phyloP scores from a whole-genome alignment of 2,113 vertebrate genomes.

The Oncorhynchus nerka region DNA sequence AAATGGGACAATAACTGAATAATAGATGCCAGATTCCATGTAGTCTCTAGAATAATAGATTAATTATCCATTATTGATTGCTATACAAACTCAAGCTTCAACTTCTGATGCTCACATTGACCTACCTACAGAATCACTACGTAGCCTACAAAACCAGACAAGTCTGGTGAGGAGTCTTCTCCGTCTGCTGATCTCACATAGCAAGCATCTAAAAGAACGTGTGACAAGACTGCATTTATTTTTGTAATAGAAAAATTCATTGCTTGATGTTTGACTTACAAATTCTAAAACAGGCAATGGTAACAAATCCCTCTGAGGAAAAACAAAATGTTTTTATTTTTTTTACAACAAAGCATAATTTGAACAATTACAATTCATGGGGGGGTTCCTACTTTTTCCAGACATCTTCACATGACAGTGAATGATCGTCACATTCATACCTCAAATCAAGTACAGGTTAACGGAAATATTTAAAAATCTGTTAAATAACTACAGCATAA shows the following conservation, averaged over 20 bases:
- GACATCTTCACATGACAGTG: background rate
- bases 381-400: background rate
- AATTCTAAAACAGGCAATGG: background rate
- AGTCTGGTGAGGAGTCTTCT: no score
- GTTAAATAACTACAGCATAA: conserved; percentile 21
- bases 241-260: conserved; percentile 25
- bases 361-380: background rate
- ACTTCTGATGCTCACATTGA: no score
- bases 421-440: background rate
- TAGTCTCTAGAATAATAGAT: no score
- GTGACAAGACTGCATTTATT: conserved; percentile 52
- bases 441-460: conserved; percentile 2
- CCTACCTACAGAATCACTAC: no score
- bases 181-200: no score
- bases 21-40: background rate
- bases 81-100: no score
- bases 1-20: background rate
- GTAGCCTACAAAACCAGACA: no score
- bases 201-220: background rate
- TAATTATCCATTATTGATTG: no score
- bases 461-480: conserved; percentile 4
- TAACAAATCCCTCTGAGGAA: background rate
- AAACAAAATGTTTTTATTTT: background rate
- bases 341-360: background rate
- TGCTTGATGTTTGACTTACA: background rate